phyloP scores from a whole-genome alignment of 2,888 invertebrate genomes.

The Noctua fimbriata region DNA sequence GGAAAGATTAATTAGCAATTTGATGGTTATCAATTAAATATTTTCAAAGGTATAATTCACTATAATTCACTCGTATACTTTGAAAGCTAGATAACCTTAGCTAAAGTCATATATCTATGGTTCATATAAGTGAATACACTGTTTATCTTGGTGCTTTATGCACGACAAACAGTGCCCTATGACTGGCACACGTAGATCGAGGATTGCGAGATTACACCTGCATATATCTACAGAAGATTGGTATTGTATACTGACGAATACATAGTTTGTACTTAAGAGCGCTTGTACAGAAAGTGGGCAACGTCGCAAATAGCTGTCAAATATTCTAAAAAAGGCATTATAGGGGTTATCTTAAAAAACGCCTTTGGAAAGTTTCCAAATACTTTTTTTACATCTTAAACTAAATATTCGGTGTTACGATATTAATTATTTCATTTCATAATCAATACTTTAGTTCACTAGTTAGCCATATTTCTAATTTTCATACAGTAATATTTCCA shows the following conservation, averaged over 20 bases:
- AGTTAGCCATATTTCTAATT: too few species aligned
- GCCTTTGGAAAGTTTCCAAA: too few species aligned
- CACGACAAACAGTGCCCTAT: constrained; percentile 43
- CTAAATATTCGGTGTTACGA: too few species aligned
- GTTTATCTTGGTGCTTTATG: constrained; percentile 41
- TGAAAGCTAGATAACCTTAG: constrained; percentile 50
- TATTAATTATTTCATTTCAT: too few species aligned
- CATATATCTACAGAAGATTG: background rate
- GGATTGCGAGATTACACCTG: constrained; percentile 28
- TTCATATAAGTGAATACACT: constrained; percentile 16
- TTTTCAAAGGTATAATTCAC: background rate
- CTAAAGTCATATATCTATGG: constrained; percentile 20
- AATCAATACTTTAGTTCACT: too few species aligned
- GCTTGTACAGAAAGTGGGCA: too few species aligned
- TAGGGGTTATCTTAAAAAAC: too few species aligned
- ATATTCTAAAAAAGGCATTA: too few species aligned
- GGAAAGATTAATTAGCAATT: too few species aligned
- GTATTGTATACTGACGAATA: background rate
- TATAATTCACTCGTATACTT: constrained; percentile 10
- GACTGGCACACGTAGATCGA: constrained; percentile 25
- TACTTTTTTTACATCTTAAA: too few species aligned
- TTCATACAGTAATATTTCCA: too few species aligned
- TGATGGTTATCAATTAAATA: background rate
- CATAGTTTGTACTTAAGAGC: background rate
- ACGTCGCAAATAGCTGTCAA: too few species aligned